Evolutionary conservation across 2,888 invertebrate species (phyloP), one percentile per base, ranked within the genome.

Genomic region (Coelogynopora nodosa): DNA sequence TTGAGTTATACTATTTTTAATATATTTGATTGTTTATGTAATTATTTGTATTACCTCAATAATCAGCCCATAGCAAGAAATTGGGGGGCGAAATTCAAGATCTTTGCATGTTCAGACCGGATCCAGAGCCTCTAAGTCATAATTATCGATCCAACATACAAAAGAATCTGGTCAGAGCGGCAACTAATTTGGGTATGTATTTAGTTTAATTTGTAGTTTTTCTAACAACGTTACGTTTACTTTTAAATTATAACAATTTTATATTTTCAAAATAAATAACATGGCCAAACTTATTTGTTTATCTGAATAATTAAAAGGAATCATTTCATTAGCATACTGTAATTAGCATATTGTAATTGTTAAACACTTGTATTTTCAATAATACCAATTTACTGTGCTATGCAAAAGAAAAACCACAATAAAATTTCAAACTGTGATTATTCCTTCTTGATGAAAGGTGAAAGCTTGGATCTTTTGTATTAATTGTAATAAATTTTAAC

Each of bases 41-140:
- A 49, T 49, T 49, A 49, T 13, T 13, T 13, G 49, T 74, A 74
- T 13, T 74, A 26, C 27, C 18, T 23, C 5, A 23, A 74, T 74
- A 74, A 13, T 67, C 74, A 85, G 85, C 85, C 2, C 67, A 85
- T 67, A 85, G 85, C 74, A 67, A 27, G 5, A 84, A 49, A 29
- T 28, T 67, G 27, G 27, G 67, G n/a, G 67, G 28, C 67, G 85
- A 85, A 13, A 67, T 85, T 67, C 31, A 85, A 81, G 30, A 74
- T 30, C 30, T 85, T 5, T 85, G 85, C 30, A 67, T 1, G 0
- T 85, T 85, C 30, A 67, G 30, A 85, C 28, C 67, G 13, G 85
- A 85, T 67, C 67, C 29, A 10, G 67, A 26, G 26, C 85, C 85
- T 27, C 30, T 85, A 10, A n/a, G 23, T 28, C 23, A 67, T 27